These are phyloP conservation scores for Coreoperca whiteheadi DNA, from an alignment of 2,113 vertebrate genomes.

Conservation along the genomic window DNA sequence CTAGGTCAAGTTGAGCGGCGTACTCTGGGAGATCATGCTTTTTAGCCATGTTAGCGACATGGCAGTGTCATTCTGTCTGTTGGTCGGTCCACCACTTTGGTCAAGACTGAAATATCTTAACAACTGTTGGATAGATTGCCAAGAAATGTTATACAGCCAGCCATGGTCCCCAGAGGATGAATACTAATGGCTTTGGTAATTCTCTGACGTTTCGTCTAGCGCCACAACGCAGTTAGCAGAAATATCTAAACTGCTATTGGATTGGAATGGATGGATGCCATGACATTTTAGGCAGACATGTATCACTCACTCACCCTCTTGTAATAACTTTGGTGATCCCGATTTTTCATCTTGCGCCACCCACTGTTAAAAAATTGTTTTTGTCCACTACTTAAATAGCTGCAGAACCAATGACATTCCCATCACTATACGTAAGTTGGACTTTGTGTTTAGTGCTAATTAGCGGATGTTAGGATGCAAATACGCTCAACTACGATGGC, in stretches of 20 bases:
- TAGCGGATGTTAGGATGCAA: background rate
- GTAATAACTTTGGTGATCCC: too few species aligned
- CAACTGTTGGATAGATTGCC: background rate
- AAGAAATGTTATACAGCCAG: background rate
- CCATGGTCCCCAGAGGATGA: background rate
- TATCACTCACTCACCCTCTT: too few species aligned
- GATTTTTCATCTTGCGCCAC: too few species aligned
- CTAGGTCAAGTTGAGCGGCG: conserved; percentile 18
- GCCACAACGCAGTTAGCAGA: background rate
- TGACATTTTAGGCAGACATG: too few species aligned
- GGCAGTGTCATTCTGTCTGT: too few species aligned
- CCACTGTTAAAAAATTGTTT: too few species aligned
- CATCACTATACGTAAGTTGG: too few species aligned
- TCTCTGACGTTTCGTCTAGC: background rate
- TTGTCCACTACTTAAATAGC: background rate
- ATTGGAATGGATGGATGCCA: too few species aligned
- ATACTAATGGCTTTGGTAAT: background rate
- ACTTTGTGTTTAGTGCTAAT: background rate
- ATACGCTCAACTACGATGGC: background rate
- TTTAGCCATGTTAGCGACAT: background rate
- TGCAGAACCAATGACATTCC: background rate
- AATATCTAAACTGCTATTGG: too few species aligned
- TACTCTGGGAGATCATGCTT: background rate
- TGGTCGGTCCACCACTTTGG: background rate
- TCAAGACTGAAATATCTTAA: background rate